Base-by-base conservation (phyloP, 2,797 vertebrate genomes). In the Spondyliosoma cantharus region DNA sequence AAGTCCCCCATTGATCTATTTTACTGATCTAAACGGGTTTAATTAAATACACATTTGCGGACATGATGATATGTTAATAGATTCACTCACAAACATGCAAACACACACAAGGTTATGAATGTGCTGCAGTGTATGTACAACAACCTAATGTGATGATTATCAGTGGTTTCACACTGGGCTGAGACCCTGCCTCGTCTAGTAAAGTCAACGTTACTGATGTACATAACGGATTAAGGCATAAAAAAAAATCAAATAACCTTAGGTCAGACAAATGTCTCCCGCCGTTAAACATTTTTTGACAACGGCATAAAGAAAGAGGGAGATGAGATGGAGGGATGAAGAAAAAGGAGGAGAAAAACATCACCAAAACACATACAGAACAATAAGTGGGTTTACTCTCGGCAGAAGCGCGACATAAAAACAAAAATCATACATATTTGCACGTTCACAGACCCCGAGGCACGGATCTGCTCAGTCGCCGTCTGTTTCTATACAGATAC, bases 361-460 rank as follows among this genome's bases (percentile, higher is more conserved):
- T 25, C 20, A 0, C 7, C 58, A 24, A 64, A 54, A 48, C 3
- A 48, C 6, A 9, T 6, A 62, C 14, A 25, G n/a, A 46, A 59
- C 60, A 74, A 52, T 20, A 48, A 78, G 27, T n/a, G 56, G 32
- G 2, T 54, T 25, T 29, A 13, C 5, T 49, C 42, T 62, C 45
- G 75, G 56, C 13, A 72, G 29, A 61, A 37, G 53, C 65, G 27
- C 29, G 29, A 53, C 71, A 81, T 52, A 48, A 82, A 82, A 72
- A 65, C 29, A 64, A 74, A 70, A 86, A 65, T 59, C 37, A 5
- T 52, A 78, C 87, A 86, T 84, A 76, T 84, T 81, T 86, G 54
- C 76, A 84, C 45, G 56, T 80, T 84, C 76, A 32, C 52, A 87
- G 70, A 60, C 86, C 29, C 82, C 72, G 70, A 78, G 19, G 76